Percentiles rank a stretch among this genome's conserved stretches.
Conservation (phyloP, 30 jellyfish, hydroid and myxozoan species). For the Mastigias papua region DNA sequence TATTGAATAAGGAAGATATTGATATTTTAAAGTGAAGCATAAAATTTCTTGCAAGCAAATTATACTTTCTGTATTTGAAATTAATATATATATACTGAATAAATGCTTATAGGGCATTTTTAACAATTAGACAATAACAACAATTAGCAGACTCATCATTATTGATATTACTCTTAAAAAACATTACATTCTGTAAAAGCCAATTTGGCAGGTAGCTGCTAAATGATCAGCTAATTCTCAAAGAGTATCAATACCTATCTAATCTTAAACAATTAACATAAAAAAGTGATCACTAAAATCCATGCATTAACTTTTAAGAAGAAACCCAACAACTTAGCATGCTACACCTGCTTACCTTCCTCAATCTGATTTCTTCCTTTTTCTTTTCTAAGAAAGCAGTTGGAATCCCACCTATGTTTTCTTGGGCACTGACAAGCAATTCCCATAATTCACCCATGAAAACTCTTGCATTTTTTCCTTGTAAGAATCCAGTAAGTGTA, state of each 20-base stretch:
- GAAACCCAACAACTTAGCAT: background rate
- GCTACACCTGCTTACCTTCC: constrained; percentile 70
- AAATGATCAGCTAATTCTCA: background rate
- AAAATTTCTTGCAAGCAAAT: too few species aligned
- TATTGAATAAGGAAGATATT: background rate
- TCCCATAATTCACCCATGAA: constrained; percentile 97
- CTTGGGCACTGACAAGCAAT: constrained; percentile 94
- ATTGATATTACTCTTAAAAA: background rate
- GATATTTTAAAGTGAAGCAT: too few species aligned
- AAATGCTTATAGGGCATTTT: too few species aligned
- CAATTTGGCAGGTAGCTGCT: too few species aligned
- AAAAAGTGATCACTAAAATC: background rate
- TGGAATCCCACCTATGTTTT: constrained; percentile 95
- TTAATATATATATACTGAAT: too few species aligned
- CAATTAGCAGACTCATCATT: too few species aligned
- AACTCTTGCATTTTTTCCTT: constrained; percentile 97
- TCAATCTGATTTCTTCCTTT: constrained; percentile 90
- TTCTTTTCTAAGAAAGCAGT: constrained; percentile 91
- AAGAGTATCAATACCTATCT: background rate
- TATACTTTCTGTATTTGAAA: too few species aligned
- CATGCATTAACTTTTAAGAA: background rate
- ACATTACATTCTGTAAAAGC: too few species aligned
- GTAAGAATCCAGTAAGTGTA: constrained; percentile 87
- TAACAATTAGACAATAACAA: too few species aligned
- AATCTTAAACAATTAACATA: background rate